Base-by-base conservation (phyloP, 1,140 invertebrate species). In the Drosophila ercepeae region DNA sequence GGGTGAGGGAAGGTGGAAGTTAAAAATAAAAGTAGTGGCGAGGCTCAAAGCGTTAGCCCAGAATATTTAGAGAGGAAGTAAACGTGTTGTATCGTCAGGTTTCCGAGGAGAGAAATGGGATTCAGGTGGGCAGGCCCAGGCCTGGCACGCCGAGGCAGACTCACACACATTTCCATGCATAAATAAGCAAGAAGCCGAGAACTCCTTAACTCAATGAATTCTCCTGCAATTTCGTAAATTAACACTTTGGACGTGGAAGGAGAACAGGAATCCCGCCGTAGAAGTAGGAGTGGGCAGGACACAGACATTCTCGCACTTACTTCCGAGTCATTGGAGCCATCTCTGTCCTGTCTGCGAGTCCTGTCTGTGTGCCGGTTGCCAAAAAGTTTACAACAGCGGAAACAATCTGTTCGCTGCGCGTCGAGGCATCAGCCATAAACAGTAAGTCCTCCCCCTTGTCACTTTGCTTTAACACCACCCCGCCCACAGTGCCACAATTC, bases 201-300 rank as follows among this genome's bases (percentile, higher is more conserved):
- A 84, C 82, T 88, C 79, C 79, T 88, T 84, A 88, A 82, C 81
- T 82, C 81, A 88, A 86, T 86, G 81, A 88, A 88, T 88, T 82
- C 82, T 82, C 45, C 59, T 73, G 81, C 82, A 86, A 86, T 86
- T 86, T 88, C 82, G 81, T 86, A 86, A 86, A 86, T 86, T 86
- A 86, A 86, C 81, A 86, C 81, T 86, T 82, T 51, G 77, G 55
- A 55, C 60, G 36, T 48, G 41, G 54, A 8, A 72, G 50, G 42
- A 57, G 46, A 72, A 55, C 34, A 54, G 41, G 46, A 8, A 36
- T 8, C 3, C 9, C 18, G 39, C 11, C 7, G 13, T 39, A 13
- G 19, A 29, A 14, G 25, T 34, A 9, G 4, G 27, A 27, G 2
- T 8, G 11, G 19, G 18, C 29, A 52, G 34, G 32, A 45, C 57